Conservation (phyloP, 2,888 invertebrate species). For the Anaspis maculata region DNA sequence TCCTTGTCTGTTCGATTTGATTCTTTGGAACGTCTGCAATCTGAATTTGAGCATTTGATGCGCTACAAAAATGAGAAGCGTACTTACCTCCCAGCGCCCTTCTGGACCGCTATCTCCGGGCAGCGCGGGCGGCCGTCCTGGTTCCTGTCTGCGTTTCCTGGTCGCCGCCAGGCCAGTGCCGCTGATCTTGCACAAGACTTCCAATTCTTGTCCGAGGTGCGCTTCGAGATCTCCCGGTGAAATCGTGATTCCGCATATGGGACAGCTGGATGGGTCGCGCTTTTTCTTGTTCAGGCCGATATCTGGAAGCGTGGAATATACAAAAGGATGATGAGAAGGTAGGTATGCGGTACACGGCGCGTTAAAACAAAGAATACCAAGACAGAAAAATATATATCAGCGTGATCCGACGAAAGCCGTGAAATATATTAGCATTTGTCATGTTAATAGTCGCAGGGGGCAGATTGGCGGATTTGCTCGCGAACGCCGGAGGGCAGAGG, state of each 20-base stretch:
- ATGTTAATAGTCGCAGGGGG: constrained; percentile 42
- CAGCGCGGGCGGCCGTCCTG: constrained; percentile 37
- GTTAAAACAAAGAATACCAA: constrained; percentile 30
- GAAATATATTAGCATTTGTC: constrained; percentile 45
- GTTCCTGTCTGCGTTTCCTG: constrained; percentile 40
- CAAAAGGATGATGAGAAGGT: no score
- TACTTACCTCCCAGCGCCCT: constrained; percentile 62
- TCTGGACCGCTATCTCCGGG: constrained; percentile 47
- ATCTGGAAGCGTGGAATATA: no score
- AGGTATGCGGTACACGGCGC: not conserved
- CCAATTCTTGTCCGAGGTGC: constrained; percentile 62
- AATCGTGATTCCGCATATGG: constrained; percentile 61
- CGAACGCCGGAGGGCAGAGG: constrained; percentile 22
- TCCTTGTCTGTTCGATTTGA: constrained; percentile 61
- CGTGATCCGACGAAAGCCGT: constrained; percentile 39
- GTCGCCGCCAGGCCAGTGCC: constrained; percentile 43
- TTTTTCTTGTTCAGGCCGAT: constrained; percentile 35
- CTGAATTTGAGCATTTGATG: not conserved
- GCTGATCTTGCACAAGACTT: constrained; percentile 55
- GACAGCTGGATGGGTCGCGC: constrained; percentile 48
- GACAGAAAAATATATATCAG: constrained; percentile 37
- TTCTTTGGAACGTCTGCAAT: constrained; percentile 60
- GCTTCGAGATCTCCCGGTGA: constrained; percentile 58
- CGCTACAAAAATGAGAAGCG: not conserved
- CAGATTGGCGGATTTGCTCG: constrained; percentile 39